Conservation (phyloP, 2,797 vertebrate species). For the Melopsittacus undulatus region DNA sequence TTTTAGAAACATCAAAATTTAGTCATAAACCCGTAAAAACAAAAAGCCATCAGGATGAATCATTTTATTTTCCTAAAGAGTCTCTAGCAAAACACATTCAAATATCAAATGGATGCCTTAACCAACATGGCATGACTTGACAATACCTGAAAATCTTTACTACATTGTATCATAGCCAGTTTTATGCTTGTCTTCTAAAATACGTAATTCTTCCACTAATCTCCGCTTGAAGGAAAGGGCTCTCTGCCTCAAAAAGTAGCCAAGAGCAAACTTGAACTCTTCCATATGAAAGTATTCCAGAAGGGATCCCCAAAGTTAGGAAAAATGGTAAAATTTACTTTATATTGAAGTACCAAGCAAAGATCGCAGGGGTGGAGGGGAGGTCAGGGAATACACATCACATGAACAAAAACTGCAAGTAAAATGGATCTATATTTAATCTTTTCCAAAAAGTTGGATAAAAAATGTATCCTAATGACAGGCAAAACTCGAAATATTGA, state of each 20-base stretch:
- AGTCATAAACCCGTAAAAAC: neutral
- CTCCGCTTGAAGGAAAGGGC: neutral
- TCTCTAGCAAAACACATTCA: neutral
- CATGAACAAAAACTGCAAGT: neutral
- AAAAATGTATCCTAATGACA: neutral
- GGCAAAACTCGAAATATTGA: neutral
- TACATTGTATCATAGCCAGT: neutral
- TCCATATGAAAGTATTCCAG: neutral
- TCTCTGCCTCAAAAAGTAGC: neutral
- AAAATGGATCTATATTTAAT: neutral
- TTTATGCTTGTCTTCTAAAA: neutral
- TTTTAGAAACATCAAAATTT: neutral
- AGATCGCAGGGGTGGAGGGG: neutral
- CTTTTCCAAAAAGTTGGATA: neutral
- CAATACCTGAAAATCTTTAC: neutral
- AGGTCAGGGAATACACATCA: rapidly evolving
- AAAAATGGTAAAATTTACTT: neutral
- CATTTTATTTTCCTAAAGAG: neutral
- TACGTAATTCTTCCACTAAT: neutral
- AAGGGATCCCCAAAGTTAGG: neutral
- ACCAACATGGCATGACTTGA: neutral
- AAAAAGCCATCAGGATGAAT: neutral
- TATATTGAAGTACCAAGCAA: neutral
- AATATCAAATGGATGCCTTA: neutral
- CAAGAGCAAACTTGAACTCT: neutral